These are phyloP conservation scores for Pegea sp. DNA, from an alignment of 23 tunicate genomes.

Conservation along the genomic window DNA sequence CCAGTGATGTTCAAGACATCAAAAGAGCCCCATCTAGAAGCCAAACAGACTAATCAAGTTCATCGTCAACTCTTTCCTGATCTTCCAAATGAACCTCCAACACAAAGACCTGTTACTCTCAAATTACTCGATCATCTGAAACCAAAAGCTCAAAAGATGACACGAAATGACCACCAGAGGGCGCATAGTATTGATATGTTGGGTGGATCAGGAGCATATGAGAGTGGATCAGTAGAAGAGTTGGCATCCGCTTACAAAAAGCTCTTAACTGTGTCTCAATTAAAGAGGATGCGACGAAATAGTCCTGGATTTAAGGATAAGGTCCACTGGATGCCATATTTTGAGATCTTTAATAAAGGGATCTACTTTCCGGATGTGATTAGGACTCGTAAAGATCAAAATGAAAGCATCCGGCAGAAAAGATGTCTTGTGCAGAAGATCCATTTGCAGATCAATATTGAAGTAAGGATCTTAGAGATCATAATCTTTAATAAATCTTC, in stretches of 20 bases:
- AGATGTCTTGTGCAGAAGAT: too few relatives aligned
- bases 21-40: too few relatives aligned
- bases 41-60: background rate
- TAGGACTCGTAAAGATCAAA: conserved; percentile 3
- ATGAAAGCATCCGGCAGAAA: too few relatives aligned
- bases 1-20: conserved; percentile 4
- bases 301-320: too few relatives aligned
- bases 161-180: background rate
- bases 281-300: background rate
- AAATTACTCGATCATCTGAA: background rate
- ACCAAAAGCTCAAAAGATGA: background rate
- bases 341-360: conserved; percentile 10
- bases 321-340: conserved; percentile 17
- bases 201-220: background rate
- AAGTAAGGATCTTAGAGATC: too few relatives aligned
- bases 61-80: background rate
- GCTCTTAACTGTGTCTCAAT: background rate
- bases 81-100: background rate
- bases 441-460: too few relatives aligned
- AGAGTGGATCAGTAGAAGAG: background rate
- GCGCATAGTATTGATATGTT: background rate
- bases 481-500: too few relatives aligned
- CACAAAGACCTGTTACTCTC: background rate
- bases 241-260: background rate
- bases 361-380: conserved; percentile 24